Evolutionary conservation across 2,888 invertebrate species (phyloP), one percentile per base, ranked within the genome.

Genomic region (Tetranychus truncatus): DNA sequence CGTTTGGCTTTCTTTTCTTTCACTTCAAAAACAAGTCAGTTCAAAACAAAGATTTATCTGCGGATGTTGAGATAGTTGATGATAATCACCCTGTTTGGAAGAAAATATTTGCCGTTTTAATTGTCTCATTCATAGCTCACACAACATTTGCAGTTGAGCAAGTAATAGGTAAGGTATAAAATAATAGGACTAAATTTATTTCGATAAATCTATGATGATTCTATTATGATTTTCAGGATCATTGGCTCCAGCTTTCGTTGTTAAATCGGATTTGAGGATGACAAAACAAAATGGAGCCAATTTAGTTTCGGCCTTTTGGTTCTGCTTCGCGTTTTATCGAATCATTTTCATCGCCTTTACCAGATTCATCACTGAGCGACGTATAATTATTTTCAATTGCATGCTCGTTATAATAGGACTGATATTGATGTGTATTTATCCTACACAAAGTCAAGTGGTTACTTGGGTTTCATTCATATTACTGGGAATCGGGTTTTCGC

Each of bases 401-500:
- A 11, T 20, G 6, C 20, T 69, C 4, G 4, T n/a, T 11, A 4
- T 69, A 1, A 20, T 24, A n/a, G 20, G 69, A n/a, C n/a, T 69
- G 4, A 20, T 69, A 20, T 21, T 69, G 11, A 69, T 69, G 69
- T 18, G 15, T 69, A 18, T 20, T 0, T 20, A 69, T 69, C n/a
- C 69, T 18, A 20, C 69, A n/a, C 20, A 69, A 5, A 69, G 20
- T 69, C 69, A 69, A 24, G n/a, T 69, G 69, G 7, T 20, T 24
- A 20, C 24, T 6, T 69, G 69, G 69, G 20, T 69, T 11, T 69
- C 69, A 9, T 20, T 69, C 18, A 20, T 20, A 3, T n/a, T 69
- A 20, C 69, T 69, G 18, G 69, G 69, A 69, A 20, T 69, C 11
- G 69, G 69, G 21, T 69, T 21, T 69, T 69, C 69, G 5, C 69